Percentiles rank a stretch among this genome's conserved stretches.
These are phyloP conservation scores for Platyura marginata DNA, from an alignment of 1,140 invertebrate genomes.

Conservation along the genomic window DNA sequence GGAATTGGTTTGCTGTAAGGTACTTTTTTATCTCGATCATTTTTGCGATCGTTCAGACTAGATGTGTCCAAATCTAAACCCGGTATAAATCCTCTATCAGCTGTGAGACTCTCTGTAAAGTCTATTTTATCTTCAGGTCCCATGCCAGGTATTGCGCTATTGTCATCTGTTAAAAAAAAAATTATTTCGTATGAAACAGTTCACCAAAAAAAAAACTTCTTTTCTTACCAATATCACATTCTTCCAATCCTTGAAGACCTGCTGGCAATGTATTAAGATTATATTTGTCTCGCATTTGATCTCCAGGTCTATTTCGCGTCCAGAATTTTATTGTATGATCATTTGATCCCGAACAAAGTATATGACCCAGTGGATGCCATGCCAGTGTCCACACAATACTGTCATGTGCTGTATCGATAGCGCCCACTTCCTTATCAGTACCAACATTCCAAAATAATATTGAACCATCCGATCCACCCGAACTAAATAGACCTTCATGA, in stretches of 20 bases:
- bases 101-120: constrained; percentile 25
- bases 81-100: constrained; percentile 50
- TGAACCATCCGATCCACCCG: constrained; percentile 92
- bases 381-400: constrained; percentile 97
- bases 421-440: constrained; percentile 83
- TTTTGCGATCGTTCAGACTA: constrained; percentile 33
- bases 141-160: constrained; percentile 64
- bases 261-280: constrained; percentile 85
- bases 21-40: constrained; percentile 62
- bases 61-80: constrained; percentile 67
- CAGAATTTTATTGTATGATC: constrained; percentile 98
- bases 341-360: constrained; percentile 94
- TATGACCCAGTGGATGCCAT: constrained; percentile 98
- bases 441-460: constrained; percentile 98
- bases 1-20: constrained; percentile 93
- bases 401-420: constrained; percentile 96
- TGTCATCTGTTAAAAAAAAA: constrained; percentile 50
- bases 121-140: constrained; percentile 82
- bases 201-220: too few species aligned
- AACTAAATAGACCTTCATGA: constrained; percentile 90
- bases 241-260: constrained; percentile 48
- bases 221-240: constrained; percentile 46
- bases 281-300: constrained; percentile 94
- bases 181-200: too few species aligned
- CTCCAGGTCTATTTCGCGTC: constrained; percentile 95